Percentiles rank a stretch among this genome's conserved stretches.
Conservation (phyloP, 30 jellyfish, hydroid and myxozoan species). For the Rhopilema esculentum region DNA sequence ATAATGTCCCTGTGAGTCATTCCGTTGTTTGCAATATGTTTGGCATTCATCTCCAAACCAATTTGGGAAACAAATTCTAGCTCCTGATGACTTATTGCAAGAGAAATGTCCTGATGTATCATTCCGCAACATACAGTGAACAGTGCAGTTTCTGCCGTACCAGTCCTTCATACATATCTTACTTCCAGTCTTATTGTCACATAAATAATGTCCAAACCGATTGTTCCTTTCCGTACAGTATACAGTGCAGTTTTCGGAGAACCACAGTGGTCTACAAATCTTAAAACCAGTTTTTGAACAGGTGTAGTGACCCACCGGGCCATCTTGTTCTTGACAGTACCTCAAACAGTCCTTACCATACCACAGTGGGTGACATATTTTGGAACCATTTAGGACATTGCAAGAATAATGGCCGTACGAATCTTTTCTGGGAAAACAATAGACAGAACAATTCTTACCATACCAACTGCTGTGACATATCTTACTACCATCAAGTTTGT, state of each 20-base stretch:
- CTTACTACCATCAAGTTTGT: constrained; percentile 27
- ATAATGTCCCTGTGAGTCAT: constrained; percentile 19
- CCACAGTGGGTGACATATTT: constrained; percentile 42
- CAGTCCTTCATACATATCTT: constrained; percentile 40
- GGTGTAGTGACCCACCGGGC: constrained; percentile 36
- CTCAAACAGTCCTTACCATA: constrained; percentile 37
- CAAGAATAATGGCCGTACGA: constrained; percentile 53
- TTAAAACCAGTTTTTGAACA: constrained; percentile 42
- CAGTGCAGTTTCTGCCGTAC: constrained; percentile 41
- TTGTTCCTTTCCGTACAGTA: constrained; percentile 13
- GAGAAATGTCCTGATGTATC: constrained; percentile 44
- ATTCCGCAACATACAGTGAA: constrained; percentile 16
- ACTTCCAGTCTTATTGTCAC: constrained; percentile 27
- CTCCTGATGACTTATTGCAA: constrained; percentile 48
- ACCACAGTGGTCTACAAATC: constrained; percentile 43
- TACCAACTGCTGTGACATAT: constrained; percentile 48
- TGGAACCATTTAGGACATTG: constrained; percentile 30
- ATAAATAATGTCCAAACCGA: not conserved
- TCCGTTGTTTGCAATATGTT: constrained; percentile 14
- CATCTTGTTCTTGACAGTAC: constrained; percentile 1
- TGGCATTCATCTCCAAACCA: constrained; percentile 60
- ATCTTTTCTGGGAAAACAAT: constrained; percentile 48
- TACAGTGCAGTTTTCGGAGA: constrained; percentile 14
- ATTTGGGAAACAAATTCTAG: constrained; percentile 19
- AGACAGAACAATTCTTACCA: constrained; percentile 50